Base-by-base conservation (phyloP, 2,888 invertebrate genomes). In the Omphaloscelis lunosa region DNA sequence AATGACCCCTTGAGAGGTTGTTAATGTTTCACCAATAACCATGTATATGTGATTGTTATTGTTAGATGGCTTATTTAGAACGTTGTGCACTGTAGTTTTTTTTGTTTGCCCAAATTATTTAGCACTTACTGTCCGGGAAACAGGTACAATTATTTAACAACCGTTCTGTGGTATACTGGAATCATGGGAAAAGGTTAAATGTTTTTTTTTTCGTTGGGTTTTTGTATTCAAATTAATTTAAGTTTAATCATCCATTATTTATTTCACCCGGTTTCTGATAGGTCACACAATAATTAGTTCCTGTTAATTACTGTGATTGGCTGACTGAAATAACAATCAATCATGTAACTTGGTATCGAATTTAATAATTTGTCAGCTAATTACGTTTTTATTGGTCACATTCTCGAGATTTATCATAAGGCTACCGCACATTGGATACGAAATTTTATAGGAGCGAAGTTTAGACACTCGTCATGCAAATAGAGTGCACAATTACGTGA, bases 41-140 rank as follows among this genome's bases (percentile, higher is more conserved):
- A 15, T 45, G 48, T 48, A 48, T 6, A 15, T n/a, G 59, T 73
- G 58, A 17, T 80, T 27, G 48, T 53, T 72, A 27, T 41, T 65
- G 3, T 17, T 51, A 63, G 12, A 62, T 70, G 17, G 6, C 23
- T 20, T 81, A 48, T 82, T 27, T 67, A 75, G 75, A 61, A 61
- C 9, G 12, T 27, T 76, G 0, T 63, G 62, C 27, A 68, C 39
- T 82, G 23, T 74, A 34, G 63, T 51, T 34, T 41, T 51, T 81
- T 74, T 2, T 45, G 17, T 23, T 15, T 63, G 8, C 5, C 8
- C 12, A 63, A 15, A 23, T n/a, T n/a, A 59, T 62, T 34, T 80
- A 45, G n/a, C 72, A 68, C 23, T 72, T 11, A 58, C 39, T 58
- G 12, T 17, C 4, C 20, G 2, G 4, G 15, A 17, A 34, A 51